Percentiles rank a stretch among this genome's conserved stretches.
Evolutionary conservation across 2,797 vertebrate genomes (phyloP).

Genomic region (Spondyliosoma cantharus): DNA sequence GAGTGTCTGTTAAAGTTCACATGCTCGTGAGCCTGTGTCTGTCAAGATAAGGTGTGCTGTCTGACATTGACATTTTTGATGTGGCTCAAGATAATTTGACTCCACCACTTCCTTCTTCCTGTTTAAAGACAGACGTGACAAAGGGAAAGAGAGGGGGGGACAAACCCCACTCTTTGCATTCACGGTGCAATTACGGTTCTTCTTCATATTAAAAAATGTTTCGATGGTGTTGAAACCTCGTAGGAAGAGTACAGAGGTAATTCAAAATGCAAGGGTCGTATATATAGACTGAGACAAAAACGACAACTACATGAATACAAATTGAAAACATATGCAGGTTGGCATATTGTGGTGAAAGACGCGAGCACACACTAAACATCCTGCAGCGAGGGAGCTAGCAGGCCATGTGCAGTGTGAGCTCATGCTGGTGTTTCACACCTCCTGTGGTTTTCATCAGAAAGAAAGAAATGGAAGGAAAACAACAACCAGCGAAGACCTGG

Average conservation of each 20-base stretch:
- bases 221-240: not conserved
- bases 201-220: not conserved
- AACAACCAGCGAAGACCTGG: slow-evolving; percentile 26
- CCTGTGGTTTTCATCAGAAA: slow-evolving; percentile 57
- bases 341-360: slow-evolving; percentile 32
- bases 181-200: not conserved
- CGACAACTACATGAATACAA: slow-evolving; percentile 33
- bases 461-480: slow-evolving; percentile 19
- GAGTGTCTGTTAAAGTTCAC: not conserved
- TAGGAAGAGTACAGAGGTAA: not conserved
- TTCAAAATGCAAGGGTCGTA: slow-evolving; percentile 3
- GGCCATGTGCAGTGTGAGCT: slow-evolving; percentile 56
- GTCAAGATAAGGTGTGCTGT: slow-evolving; percentile 23
- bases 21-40: not conserved
- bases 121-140: slow-evolving; percentile 27
- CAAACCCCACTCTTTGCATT: slow-evolving; percentile 4
- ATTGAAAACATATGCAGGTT: slow-evolving; percentile 44
- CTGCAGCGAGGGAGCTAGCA: slow-evolving; percentile 39
- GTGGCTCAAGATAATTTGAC: slow-evolving; percentile 38
- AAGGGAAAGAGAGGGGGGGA: not conserved
- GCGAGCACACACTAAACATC: slow-evolving; percentile 3
- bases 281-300: slow-evolving; percentile 23
- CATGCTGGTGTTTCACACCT: slow-evolving; percentile 63
- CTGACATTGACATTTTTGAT: slow-evolving; percentile 38
- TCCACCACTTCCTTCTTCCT: slow-evolving; percentile 54